These are phyloP conservation scores for Trichomalopsis sarcophagae DNA, from an alignment of 1,140 invertebrate genomes.

Conservation along the genomic window DNA sequence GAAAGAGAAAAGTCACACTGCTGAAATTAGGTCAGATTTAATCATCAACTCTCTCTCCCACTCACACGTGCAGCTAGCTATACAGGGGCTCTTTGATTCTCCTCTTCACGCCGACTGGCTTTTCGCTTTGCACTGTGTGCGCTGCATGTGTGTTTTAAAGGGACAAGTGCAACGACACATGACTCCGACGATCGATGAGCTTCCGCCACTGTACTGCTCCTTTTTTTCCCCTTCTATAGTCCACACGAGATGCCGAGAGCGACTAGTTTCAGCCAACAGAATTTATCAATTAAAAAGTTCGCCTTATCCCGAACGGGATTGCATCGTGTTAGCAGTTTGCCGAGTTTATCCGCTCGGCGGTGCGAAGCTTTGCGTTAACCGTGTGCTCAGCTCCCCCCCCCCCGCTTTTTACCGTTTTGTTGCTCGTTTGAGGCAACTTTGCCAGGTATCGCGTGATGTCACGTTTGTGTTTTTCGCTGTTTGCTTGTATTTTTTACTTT, in stretches of 20 bases:
- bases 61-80: not conserved
- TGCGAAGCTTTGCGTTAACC: no score
- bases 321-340: no score
- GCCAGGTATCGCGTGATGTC: no score
- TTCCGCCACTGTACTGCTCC: not conserved
- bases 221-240: not conserved
- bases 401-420: no score
- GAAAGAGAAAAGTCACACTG: not conserved
- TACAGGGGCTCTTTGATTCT: not conserved
- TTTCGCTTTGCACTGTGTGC: not conserved
- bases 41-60: not conserved
- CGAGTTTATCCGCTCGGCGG: no score
- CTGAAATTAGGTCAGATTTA: constrained; percentile 27
- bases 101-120: not conserved
- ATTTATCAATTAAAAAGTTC: no score
- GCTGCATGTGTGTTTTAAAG: constrained; percentile 7
- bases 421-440: no score
- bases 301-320: no score
- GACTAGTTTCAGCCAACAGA: no score
- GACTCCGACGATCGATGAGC: constrained; percentile 25
- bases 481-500: no score
- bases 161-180: constrained; percentile 43
- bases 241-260: not conserved
- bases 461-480: no score
- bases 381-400: no score